Evolutionary conservation across 1,140 invertebrate genomes (phyloP), one percentile per base, ranked within the genome.

Genomic region (Philotrypesis tridentata): DNA sequence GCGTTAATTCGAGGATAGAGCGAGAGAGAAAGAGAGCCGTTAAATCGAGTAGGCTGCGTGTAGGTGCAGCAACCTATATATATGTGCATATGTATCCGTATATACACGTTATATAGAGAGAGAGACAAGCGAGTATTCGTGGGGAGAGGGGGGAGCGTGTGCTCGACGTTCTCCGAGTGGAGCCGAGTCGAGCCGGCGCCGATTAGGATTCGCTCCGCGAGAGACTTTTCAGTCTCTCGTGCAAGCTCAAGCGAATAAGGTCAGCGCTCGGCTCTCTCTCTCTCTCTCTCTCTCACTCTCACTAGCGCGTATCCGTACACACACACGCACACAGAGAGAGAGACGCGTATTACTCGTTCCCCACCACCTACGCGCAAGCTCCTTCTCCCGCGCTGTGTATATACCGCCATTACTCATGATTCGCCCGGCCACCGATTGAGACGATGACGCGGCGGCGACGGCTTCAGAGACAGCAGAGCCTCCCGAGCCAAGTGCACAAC

Each of bases 221-320:
- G 61, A 65, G 61, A 65, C 61, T 27, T 27, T 29, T 65, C 61
- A 65, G 61, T 65, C 61, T 65, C 61, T 65, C 61, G 61, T 65
- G 61, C 23, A 29, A 65, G 61, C 61, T 29, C 61, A 29, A 25
- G 61, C 61, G 61, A 65, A 27, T 65, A 25, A 29, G 61, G 61
- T 65, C 61, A 65, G 61, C 61, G 21, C 48, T 55, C 48, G 48
- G 48, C 7, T 55, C 48, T 55, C 48, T 55, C 48, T 55, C 48
- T 55, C 21, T 55, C 48, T 55, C 17, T 55, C 48, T 55, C 14
- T 55, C 2, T 55, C 14, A 21, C 14, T 55, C 14, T 55, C 14
- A 21, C 14, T 55, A 0, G 17, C 33, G 3, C 33, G 33, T 37
- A 37, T 37, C 3, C 33, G 9, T 37, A 37, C 9, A 37, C 9